Evolutionary conservation across 2,113 vertebrate genomes (phyloP), one percentile per base, ranked within the genome.

Genomic region (Azemiops feae): DNA sequence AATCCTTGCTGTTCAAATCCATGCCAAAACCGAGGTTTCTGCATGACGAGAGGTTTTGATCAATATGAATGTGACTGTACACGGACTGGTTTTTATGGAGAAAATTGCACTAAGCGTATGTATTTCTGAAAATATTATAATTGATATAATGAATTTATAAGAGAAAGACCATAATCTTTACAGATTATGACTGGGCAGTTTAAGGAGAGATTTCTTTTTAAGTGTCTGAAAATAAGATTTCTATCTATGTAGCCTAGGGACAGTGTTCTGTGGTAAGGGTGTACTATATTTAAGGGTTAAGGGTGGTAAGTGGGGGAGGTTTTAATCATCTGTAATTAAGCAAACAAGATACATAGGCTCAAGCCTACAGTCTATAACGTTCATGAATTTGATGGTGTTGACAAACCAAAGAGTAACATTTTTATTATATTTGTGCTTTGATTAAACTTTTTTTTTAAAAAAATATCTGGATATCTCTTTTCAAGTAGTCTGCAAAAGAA

Each of bases 1-100:
- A 99, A 98, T 93, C 98, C 98, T 20, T 99, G 99, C 96, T 99
- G 99, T 96, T 99, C 98, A 14, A 97, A 98, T 69, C 99, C 99
- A 3, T 99, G 99, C 89, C 98, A 99, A 97, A 99, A 99, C 97
- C 97, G 96, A 94, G 99, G 99, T 0, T 97, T 99, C 0, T 99
- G 99, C 93, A 97, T 98, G 95, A 97, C 97, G 0, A 4, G 95
- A 0, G 98, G 98, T 9, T 55, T 97, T 1, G 98, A 98, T 25
- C 93, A 4, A 1, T 99, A 99, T 20, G 98, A 98, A 90, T 99
- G 99, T 39, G 99, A 99, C 92, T 99, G 99, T 89, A 99, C 98
- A 0, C 96, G 99, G 4, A 99, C 99, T 0, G 99, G 99, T 1
- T 99, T 91, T 94, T 97, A 98, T 1, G 99, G 99, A 0, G 97